Percentiles rank a stretch among this genome's conserved stretches.
These are phyloP conservation scores for Diceros bicornis DNA, from an alignment of 2,797 vertebrate species.

Conservation along the genomic window DNA sequence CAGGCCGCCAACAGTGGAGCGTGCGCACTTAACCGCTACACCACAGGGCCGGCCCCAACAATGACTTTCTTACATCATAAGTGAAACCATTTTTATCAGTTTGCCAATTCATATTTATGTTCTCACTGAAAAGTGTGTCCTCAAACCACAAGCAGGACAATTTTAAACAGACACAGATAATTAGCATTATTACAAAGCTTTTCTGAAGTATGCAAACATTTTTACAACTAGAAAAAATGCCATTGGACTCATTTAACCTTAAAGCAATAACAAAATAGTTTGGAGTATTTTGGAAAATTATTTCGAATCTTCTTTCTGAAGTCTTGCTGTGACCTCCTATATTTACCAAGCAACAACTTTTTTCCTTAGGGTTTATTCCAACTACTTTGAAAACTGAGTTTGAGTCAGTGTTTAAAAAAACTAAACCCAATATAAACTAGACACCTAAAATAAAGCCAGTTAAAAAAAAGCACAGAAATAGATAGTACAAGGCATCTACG, in stretches of 20 bases:
- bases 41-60: neutral
- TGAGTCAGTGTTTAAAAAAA: neutral
- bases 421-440: neutral
- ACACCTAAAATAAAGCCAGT: neutral
- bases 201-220: slow-evolving; percentile 41
- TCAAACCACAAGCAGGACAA: neutral
- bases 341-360: neutral
- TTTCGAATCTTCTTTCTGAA: slow-evolving; percentile 19
- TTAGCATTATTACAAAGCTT: neutral
- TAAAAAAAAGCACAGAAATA: neutral
- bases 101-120: neutral
- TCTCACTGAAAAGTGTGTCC: slow-evolving; percentile 7
- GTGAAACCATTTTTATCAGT: slow-evolving; percentile 11
- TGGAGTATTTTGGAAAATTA: neutral
- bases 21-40: too few relatives aligned
- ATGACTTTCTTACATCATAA: slow-evolving; percentile 7
- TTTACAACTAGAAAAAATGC: slow-evolving; percentile 28
- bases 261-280: slow-evolving; percentile 32
- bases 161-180: neutral
- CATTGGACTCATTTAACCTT: neutral
- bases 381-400: slow-evolving; percentile 38
- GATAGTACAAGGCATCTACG: neutral
- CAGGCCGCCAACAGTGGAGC: too few relatives aligned
- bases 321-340: neutral
- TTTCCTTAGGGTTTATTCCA: slow-evolving; percentile 37